These are phyloP conservation scores for Hemiscyllium ocellatum DNA, from an alignment of 2,113 vertebrate species.

Conservation along the genomic window DNA sequence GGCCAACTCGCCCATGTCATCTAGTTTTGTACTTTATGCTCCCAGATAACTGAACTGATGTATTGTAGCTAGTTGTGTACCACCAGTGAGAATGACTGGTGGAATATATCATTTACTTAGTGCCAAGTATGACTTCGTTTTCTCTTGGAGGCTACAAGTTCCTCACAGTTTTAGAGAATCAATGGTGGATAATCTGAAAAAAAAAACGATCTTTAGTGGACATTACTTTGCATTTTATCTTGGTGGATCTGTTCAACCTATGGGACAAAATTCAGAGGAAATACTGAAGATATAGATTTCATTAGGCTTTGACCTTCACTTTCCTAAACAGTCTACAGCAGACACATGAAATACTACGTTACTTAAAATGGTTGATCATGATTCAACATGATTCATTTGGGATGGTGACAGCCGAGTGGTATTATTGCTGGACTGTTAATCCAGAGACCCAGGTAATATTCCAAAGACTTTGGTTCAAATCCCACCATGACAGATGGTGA, in stretches of 20 bases:
- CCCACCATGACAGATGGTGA: no score
- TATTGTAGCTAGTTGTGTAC: background rate
- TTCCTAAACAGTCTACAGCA: background rate
- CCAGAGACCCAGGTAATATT: no score
- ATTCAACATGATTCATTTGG: background rate
- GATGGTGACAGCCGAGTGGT: no score
- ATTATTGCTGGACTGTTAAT: no score
- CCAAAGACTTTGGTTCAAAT: no score
- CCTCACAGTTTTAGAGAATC: background rate
- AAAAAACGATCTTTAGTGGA: background rate
- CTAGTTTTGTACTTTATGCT: background rate
- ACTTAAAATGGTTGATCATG: background rate
- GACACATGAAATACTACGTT: background rate
- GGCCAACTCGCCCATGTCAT: no score
- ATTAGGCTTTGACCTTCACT: background rate
- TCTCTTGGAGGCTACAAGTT: background rate
- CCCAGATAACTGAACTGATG: background rate
- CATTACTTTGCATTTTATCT: background rate
- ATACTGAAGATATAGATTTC: background rate
- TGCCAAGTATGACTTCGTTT: background rate
- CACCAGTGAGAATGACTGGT: background rate
- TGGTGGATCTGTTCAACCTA: background rate
- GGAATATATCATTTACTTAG: background rate
- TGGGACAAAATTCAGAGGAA: background rate
- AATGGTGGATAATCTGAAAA: background rate